phyloP scores from a whole-genome alignment of 2,797 vertebrate species.

The Gambelia wislizenii region DNA sequence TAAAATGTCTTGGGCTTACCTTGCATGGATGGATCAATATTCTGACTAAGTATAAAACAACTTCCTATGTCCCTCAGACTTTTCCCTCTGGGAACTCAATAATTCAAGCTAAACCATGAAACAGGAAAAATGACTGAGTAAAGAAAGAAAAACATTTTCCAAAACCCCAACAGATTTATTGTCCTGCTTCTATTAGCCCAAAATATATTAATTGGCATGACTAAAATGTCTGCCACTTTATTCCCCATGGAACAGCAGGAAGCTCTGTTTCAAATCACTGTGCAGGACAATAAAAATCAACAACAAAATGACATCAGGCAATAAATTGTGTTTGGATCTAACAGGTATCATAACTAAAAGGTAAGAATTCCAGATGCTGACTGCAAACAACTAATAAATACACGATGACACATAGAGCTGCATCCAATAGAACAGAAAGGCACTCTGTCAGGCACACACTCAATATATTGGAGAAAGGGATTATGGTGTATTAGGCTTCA shows the following conservation, averaged over 20 bases:
- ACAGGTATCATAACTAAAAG: conserved; percentile 23
- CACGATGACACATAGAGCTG: background rate
- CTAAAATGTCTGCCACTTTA: conserved; percentile 19
- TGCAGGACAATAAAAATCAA: background rate
- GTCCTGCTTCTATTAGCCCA: background rate
- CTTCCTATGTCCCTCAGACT: background rate
- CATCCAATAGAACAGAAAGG: background rate
- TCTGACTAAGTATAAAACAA: background rate
- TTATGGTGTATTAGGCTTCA: background rate
- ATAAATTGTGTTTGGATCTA: conserved; percentile 29
- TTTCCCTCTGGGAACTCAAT: background rate
- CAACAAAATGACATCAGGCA: background rate
- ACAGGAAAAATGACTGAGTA: background rate
- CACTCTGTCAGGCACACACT: background rate
- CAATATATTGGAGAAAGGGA: background rate
- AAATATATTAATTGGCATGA: conserved; percentile 22
- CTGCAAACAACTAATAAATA: conserved; percentile 6
- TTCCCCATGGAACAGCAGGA: background rate
- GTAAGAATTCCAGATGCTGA: conserved; percentile 30
- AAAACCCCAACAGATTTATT: conserved; percentile 11
- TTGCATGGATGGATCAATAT: background rate
- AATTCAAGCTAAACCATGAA: conserved; percentile 12
- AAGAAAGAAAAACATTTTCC: conserved; percentile 2
- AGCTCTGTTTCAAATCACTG: conserved; percentile 2
- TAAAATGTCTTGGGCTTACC: background rate